Conservation (phyloP, 2,888 invertebrate species). For the Erebia palarica region DNA sequence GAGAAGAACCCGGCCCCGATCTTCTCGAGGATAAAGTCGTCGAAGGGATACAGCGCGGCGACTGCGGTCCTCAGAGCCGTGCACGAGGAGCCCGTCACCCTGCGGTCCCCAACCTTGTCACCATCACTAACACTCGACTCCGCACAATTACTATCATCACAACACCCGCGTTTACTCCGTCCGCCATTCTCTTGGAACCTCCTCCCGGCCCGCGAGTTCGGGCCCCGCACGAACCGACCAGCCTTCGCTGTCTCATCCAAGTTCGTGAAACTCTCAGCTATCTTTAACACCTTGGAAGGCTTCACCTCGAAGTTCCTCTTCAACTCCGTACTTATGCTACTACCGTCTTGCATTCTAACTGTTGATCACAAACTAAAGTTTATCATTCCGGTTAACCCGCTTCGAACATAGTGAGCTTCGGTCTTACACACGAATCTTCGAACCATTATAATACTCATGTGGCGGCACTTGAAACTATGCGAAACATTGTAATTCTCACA, state of each 20-base stretch:
- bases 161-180: slow-evolving; percentile 71
- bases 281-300: slow-evolving; percentile 79
- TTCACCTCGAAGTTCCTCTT: slow-evolving; percentile 75
- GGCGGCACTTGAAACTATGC: slow-evolving; percentile 69
- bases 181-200: slow-evolving; percentile 59
- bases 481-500: slow-evolving; percentile 69
- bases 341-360: slow-evolving; percentile 78
- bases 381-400: slow-evolving; percentile 61
- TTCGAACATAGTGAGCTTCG: slow-evolving; percentile 75
- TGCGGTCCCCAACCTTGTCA: slow-evolving; percentile 72
- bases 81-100: slow-evolving; percentile 86
- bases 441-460: slow-evolving; percentile 56
- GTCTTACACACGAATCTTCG: slow-evolving; percentile 53
- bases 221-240: slow-evolving; percentile 73
- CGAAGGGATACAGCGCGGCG: slow-evolving; percentile 94
- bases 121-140: slow-evolving; percentile 78
- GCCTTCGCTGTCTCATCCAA: slow-evolving; percentile 77
- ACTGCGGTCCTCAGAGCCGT: slow-evolving; percentile 95
- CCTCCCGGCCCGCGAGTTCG: slow-evolving; percentile 69
- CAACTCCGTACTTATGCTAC: slow-evolving; percentile 57
- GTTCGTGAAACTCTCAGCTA: slow-evolving; percentile 80
- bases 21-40: slow-evolving; percentile 96
- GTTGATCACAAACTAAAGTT: slow-evolving; percentile 51
- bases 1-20: slow-evolving; percentile 98
- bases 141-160: slow-evolving; percentile 69